A percentile compares a stretch with the other conserved stretches of the same genome.
Conservation (phyloP, 2,113 vertebrate genomes). For the Neotragus moschatus region DNA sequence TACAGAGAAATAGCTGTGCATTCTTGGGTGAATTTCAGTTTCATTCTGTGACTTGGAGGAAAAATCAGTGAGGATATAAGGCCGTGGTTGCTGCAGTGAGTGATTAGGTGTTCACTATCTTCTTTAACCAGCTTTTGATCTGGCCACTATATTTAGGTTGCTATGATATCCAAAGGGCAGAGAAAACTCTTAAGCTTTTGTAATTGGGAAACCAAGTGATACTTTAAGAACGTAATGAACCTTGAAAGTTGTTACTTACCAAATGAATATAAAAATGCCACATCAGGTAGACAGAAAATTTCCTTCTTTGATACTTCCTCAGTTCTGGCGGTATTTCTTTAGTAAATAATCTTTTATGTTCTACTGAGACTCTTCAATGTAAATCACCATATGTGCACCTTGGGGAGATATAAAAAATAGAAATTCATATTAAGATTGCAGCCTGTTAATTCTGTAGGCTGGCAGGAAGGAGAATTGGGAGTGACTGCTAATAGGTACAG, state of each 20-base stretch:
- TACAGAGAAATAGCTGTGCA: slow-evolving; percentile 31
- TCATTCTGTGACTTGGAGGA: slow-evolving; percentile 42
- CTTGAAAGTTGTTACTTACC: not conserved
- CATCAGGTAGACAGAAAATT: not conserved
- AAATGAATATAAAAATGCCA: not conserved
- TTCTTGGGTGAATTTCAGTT: slow-evolving; percentile 60
- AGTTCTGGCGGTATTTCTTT: not conserved
- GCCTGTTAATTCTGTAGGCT: not conserved
- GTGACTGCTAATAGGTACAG: not conserved
- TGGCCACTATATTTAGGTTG: not conserved
- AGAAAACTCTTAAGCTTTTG: not conserved
- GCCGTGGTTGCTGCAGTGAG: slow-evolving; percentile 45
- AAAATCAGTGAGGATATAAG: slow-evolving; percentile 57
- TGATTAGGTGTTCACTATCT: not conserved
- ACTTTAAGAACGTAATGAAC: not conserved
- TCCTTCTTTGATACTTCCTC: not conserved
- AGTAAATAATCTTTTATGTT: not conserved
- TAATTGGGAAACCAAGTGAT: not conserved
- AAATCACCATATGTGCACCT: not conserved
- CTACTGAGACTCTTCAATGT: not conserved
- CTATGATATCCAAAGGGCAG: not conserved
- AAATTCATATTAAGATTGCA: not conserved
- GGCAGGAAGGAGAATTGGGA: not conserved
- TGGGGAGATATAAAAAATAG: not conserved
- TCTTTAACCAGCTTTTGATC: not conserved